Conservation (phyloP, 92 coral and sea anemone genomes). For the Heliopora coerulea region DNA sequence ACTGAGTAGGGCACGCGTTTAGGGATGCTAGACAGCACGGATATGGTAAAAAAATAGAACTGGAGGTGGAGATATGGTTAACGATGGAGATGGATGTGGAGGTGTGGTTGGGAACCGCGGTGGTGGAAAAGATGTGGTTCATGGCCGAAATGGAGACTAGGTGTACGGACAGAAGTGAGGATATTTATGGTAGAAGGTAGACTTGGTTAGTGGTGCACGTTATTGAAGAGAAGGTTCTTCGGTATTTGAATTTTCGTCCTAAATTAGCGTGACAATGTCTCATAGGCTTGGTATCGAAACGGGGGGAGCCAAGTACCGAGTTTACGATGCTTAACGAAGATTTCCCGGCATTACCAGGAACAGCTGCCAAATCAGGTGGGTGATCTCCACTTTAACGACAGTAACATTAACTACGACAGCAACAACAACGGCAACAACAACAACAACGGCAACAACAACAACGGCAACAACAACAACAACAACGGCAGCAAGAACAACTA, state of each 20-base stretch:
- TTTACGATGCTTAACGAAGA: slow-evolving; percentile 95
- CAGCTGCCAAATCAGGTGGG: slow-evolving; percentile 74
- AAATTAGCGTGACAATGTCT: background rate
- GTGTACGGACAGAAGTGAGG: slow-evolving; percentile 44
- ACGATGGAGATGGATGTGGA: no score
- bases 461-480: slow-evolving; percentile 5
- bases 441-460: background rate
- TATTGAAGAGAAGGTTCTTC: no score
- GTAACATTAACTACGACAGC: background rate
- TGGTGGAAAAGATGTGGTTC: slow-evolving; percentile 21
- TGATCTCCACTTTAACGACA: background rate
- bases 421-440: background rate
- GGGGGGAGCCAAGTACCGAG: slow-evolving; percentile 93
- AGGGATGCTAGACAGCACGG: no score
- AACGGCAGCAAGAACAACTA: background rate
- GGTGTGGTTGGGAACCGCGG: background rate
- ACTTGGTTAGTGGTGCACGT: no score
- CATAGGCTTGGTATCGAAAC: slow-evolving; percentile 90
- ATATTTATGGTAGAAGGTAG: background rate
- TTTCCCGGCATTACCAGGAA: slow-evolving; percentile 95
- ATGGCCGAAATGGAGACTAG: slow-evolving; percentile 42
- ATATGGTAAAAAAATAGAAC: no score
- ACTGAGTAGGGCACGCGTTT: no score
- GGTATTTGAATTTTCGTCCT: background rate
- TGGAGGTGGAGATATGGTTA: no score